These are phyloP conservation scores for Typhlichthys subterraneus DNA, from an alignment of 2,797 vertebrate genomes.

Conservation along the genomic window DNA sequence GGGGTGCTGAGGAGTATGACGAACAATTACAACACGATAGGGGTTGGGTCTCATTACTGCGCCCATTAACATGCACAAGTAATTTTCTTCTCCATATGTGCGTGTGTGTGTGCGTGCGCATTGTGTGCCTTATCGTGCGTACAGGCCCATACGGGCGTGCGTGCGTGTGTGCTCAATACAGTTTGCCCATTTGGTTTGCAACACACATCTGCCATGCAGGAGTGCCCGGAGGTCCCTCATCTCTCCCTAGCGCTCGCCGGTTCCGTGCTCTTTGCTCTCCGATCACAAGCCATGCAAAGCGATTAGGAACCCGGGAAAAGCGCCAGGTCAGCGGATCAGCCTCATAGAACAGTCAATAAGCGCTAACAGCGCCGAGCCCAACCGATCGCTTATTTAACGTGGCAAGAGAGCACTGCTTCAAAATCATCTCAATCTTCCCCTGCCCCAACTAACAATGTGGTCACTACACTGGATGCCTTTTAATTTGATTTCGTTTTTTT, in stretches of 20 bases:
- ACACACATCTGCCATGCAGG: constrained; percentile 34
- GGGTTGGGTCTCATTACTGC: constrained; percentile 76
- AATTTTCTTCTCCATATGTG: constrained; percentile 41
- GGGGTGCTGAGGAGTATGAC: constrained; percentile 63
- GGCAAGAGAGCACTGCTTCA: constrained; percentile 53
- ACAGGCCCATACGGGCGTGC: not conserved
- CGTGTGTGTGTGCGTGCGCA: constrained; percentile 12
- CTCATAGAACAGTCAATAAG: constrained; percentile 53
- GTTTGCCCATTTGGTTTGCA: constrained; percentile 38
- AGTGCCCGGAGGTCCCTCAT: constrained; percentile 37
- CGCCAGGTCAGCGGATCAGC: constrained; percentile 62
- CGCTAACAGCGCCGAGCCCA: constrained; percentile 15
- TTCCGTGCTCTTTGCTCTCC: constrained; percentile 18
- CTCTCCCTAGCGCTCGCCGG: constrained; percentile 21
- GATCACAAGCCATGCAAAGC: constrained; percentile 50
- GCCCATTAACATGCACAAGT: constrained; percentile 75
- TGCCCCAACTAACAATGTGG: constrained; percentile 17
- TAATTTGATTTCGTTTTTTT: constrained; percentile 32
- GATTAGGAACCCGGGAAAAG: constrained; percentile 46
- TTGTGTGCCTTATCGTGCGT: not conserved
- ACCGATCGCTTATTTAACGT: constrained; percentile 66
- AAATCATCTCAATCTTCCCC: constrained; percentile 38
- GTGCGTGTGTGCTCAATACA: constrained; percentile 35
- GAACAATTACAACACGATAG: constrained; percentile 75
- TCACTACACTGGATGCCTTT: constrained; percentile 6